These are phyloP conservation scores for Betta splendens DNA, from an alignment of 2,797 vertebrate species.

Conservation along the genomic window DNA sequence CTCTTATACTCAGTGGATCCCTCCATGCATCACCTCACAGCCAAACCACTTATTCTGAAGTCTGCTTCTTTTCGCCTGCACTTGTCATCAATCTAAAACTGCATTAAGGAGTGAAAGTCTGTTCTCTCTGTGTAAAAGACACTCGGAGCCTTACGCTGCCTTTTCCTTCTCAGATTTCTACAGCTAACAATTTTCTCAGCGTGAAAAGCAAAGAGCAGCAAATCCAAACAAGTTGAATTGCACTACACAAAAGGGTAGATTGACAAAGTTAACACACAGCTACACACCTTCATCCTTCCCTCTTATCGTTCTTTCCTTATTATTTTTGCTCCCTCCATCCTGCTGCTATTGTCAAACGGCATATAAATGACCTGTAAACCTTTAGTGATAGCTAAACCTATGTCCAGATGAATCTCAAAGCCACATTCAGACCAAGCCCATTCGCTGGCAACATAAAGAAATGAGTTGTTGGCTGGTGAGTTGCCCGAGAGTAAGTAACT, in stretches of 20 bases:
- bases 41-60: conserved; percentile 44
- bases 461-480: too few species aligned
- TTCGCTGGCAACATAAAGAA: too few species aligned
- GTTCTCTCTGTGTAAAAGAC: conserved; percentile 9
- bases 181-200: background rate
- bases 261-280: conserved; percentile 6
- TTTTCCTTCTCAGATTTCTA: conserved; percentile 6
- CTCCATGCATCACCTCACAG: conserved; percentile 34
- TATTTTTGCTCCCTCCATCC: background rate
- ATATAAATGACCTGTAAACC: too few species aligned
- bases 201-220: background rate
- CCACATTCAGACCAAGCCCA: too few species aligned
- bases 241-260: conserved; percentile 1
- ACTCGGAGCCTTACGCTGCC: background rate
- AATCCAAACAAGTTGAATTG: conserved; percentile 10
- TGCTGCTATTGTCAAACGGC: too few species aligned
- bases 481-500: too few species aligned
- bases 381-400: too few species aligned
- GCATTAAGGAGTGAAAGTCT: conserved; percentile 10
- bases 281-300: conserved; percentile 2
- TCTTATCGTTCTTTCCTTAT: background rate
- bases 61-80: conserved; percentile 17
- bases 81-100: conserved; percentile 14
- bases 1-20: conserved; percentile 22
- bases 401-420: too few species aligned